Conservation (phyloP, 2,888 invertebrate species). For the Volucella inflata region DNA sequence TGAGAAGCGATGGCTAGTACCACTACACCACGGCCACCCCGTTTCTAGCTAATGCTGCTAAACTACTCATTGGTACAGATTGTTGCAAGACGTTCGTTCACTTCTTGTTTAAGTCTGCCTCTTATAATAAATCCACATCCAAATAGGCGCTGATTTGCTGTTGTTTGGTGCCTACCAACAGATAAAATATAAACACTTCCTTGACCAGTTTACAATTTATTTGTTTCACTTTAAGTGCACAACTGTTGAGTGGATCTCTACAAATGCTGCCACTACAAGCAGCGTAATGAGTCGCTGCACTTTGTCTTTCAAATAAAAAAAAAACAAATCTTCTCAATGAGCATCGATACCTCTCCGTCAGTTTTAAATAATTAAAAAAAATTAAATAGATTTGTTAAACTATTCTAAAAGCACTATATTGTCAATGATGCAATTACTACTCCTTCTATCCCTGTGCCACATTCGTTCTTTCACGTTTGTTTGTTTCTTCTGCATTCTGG, state of each 20-base stretch:
- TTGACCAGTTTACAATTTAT: neutral
- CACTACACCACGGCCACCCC: no score
- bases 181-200: neutral
- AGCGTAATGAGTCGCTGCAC: slow-evolving; percentile 18
- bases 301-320: slow-evolving; percentile 24
- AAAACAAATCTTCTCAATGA: slow-evolving; percentile 1
- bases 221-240: slow-evolving; percentile 2
- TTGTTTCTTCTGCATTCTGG: slow-evolving; percentile 7
- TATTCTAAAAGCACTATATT: neutral
- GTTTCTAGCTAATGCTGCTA: no score
- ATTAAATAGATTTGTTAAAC: slow-evolving; percentile 32
- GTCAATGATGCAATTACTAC: neutral
- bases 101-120: no score
- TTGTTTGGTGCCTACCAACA: no score
- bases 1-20: no score
- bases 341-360: neutral
- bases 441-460: slow-evolving; percentile 47
- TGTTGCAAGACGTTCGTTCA: no score
- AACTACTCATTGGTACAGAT: no score
- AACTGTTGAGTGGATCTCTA: slow-evolving; percentile 1
- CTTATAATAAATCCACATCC: no score
- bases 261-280: slow-evolving; percentile 19
- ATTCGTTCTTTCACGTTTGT: slow-evolving; percentile 28
- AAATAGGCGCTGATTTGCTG: no score
- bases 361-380: slow-evolving; percentile 40